Percentiles rank a stretch among this genome's conserved stretches.
Evolutionary conservation across 2,113 vertebrate genomes (phyloP).

Genomic region (Pelodiscus sinensis): DNA sequence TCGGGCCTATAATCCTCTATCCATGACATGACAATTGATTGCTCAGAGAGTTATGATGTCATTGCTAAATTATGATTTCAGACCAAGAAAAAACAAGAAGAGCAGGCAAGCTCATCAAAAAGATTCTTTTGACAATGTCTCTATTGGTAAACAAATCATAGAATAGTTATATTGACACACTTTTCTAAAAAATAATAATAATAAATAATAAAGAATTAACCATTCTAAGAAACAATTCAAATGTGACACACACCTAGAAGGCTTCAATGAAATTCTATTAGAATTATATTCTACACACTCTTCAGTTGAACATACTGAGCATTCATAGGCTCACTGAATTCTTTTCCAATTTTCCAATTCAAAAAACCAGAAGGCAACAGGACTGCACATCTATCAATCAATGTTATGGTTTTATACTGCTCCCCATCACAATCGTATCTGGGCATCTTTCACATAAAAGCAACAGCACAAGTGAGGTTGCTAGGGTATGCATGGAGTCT

Average conservation of each 20-base stretch:
- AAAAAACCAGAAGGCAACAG: not conserved
- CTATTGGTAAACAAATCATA: not conserved
- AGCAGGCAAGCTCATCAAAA: not conserved
- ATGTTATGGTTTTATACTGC: not conserved
- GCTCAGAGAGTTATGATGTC: not conserved
- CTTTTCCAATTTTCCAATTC: not conserved
- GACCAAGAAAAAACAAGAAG: not conserved
- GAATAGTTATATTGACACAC: not conserved
- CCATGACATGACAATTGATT: not conserved
- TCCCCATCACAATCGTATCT: rapidly evolving
- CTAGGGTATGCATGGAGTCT: not conserved
- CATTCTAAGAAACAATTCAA: not conserved
- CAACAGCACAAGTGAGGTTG: not conserved
- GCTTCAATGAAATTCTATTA: not conserved
- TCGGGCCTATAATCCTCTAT: not conserved
- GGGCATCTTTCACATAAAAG: not conserved
- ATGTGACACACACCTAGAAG: not conserved
- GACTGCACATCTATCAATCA: not conserved
- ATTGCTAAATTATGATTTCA: not conserved
- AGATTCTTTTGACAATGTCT: not conserved
- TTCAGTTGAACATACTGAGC: not conserved
- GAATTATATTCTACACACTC: not conserved
- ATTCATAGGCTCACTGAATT: not conserved
- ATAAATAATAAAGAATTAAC: not conserved
- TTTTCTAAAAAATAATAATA: too few species aligned